Evolutionary conservation across 1,140 invertebrate species (phyloP), one percentile per base, ranked within the genome.

Genomic region (Trigoniulus corallinus): DNA sequence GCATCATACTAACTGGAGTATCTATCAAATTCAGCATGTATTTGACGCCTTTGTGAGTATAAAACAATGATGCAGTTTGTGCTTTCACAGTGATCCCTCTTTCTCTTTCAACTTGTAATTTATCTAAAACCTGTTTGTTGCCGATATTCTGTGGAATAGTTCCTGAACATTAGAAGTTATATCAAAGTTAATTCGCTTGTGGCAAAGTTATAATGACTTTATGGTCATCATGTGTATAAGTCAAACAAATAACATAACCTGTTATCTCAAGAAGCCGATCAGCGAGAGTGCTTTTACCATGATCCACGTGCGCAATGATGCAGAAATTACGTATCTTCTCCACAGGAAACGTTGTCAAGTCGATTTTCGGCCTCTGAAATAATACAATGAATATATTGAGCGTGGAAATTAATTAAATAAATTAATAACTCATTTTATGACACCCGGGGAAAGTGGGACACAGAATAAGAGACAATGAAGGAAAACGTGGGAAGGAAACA

Each of bases 71-170:
- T 15, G 82, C 92, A 20, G 91, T 93, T 61, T 97, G 92, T 13
- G 95, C 94, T 71, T 98, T 98, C 0, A 98, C 93, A 20, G 95
- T 98, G 20, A 98, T 98, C 2, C 95, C 94, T 62, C 88, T 73
- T 66, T 98, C 92, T 59, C 80, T 74, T 70, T 98, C 95, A 2
- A 98, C 92, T 69, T 84, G 74, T 10, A 81, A 59, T 64, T 84
- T 85, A 65, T 96, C 92, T 23, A 96, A 62, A 39, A 94, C 80
- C 74, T 98, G 93, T 70, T 67, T 76, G 70, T 62, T 69, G 21
- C 77, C 75, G 13, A 68, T 71, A 37, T 81, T 77, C 25, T 67
- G 68, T 58, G 78, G 75, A 49, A 93, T 82, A 0, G 81, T 82
- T 23, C 88, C 72, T 73, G 54, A 21, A 58, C 54, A 27, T 39